These are phyloP conservation scores for Rhingia rostrata DNA, from an alignment of 2,888 invertebrate genomes.

Conservation along the genomic window DNA sequence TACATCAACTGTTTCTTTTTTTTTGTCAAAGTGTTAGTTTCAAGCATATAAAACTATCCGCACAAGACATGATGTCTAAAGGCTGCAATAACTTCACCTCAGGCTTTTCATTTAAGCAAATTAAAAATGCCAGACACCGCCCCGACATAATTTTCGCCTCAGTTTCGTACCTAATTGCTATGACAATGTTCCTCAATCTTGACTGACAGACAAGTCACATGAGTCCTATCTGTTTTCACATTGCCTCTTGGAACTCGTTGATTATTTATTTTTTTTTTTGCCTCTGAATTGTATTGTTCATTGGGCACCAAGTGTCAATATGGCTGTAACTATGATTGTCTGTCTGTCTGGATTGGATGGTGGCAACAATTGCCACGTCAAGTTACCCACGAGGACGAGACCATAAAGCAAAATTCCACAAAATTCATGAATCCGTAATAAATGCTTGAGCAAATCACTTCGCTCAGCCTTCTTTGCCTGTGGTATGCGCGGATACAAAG, in stretches of 20 bases:
- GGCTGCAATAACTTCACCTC: constrained; percentile 45
- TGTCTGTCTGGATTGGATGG: constrained; percentile 34
- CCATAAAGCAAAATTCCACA: constrained; percentile 63
- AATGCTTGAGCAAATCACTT: constrained; percentile 20
- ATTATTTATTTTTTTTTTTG: background rate
- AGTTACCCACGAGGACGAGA: constrained; percentile 41
- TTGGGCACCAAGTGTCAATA: constrained; percentile 23
- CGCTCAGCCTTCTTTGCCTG: constrained; percentile 8
- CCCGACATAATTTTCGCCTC: constrained; percentile 63
- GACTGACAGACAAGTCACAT: constrained; percentile 28
- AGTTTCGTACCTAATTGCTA: constrained; percentile 62
- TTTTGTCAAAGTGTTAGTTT: constrained; percentile 1
- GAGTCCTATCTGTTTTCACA: constrained; percentile 43
- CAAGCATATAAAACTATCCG: background rate
- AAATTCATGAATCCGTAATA: constrained; percentile 29
- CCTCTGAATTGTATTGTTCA: constrained; percentile 2
- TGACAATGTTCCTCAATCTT: constrained; percentile 19
- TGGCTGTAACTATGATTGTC: constrained; percentile 51
- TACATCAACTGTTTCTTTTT: too few relatives aligned
- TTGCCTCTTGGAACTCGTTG: constrained; percentile 14
- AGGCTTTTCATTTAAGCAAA: constrained; percentile 20
- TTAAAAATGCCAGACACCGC: constrained; percentile 67
- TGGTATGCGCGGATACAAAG: constrained; percentile 19
- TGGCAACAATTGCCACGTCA: constrained; percentile 39
- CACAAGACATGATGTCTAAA: constrained; percentile 25